Percentiles rank a stretch among this genome's conserved stretches.
These are phyloP conservation scores for Sarcophaga bullata DNA, from an alignment of 1,140 invertebrate genomes.

Conservation along the genomic window DNA sequence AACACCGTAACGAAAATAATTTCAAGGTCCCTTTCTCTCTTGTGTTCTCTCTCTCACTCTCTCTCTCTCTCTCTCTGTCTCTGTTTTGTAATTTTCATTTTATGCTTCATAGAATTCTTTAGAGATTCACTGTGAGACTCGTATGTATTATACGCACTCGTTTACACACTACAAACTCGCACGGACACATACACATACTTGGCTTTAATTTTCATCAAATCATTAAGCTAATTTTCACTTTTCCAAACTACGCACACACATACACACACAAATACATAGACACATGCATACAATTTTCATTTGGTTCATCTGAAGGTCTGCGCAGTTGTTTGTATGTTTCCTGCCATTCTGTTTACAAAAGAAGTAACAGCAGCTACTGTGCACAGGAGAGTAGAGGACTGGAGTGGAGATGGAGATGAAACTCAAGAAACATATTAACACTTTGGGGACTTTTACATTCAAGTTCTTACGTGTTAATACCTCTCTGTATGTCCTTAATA, in stretches of 20 bases:
- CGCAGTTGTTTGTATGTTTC: too few relatives aligned
- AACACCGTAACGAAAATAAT: too few relatives aligned
- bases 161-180: background rate
- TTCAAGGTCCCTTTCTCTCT: too few relatives aligned
- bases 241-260: constrained; percentile 3
- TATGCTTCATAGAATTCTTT: too few relatives aligned
- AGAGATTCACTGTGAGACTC: too few relatives aligned
- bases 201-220: background rate
- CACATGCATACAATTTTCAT: too few relatives aligned
- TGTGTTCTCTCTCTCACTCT: too few relatives aligned
- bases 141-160: background rate
- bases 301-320: background rate
- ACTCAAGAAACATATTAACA: constrained; percentile 24
- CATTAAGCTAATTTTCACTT: constrained; percentile 21
- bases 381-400: too few relatives aligned
- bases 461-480: too few relatives aligned
- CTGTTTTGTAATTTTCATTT: too few relatives aligned
- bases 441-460: background rate
- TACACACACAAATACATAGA: background rate
- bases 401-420: background rate
- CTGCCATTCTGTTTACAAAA: background rate
- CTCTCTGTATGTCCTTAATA: too few relatives aligned
- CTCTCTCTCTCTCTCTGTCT: too few relatives aligned
- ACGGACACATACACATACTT: background rate
- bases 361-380: background rate